Conservation (phyloP, 1,140 invertebrate genomes). For the Sycophaga agraensis region DNA sequence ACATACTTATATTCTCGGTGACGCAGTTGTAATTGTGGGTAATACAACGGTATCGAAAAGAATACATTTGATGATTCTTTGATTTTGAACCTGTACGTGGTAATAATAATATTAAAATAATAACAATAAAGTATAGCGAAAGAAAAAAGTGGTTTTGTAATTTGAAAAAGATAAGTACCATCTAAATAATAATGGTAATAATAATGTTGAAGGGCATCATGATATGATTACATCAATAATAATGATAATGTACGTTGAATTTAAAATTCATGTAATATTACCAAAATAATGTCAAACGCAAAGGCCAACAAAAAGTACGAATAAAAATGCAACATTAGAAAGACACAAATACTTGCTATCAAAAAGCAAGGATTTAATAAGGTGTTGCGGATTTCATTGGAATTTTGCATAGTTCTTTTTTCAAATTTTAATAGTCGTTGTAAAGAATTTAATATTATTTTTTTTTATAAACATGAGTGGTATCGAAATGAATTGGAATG, state of each 20-base stretch:
- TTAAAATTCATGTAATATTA: not conserved
- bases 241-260: conserved; percentile 15
- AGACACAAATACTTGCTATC: no score
- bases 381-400: no score
- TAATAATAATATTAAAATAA: conserved; percentile 30
- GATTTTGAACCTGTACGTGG: conserved; percentile 28
- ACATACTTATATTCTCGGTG: conserved; percentile 43
- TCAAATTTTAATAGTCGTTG: no score
- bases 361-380: no score
- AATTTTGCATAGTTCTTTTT: no score
- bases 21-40: conserved; percentile 47
- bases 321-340: not conserved
- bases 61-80: not conserved
- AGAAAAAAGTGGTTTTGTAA: conserved; percentile 12
- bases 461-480: no score
- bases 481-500: no score
- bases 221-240: conserved; percentile 28
- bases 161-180: not conserved
- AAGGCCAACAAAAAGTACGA: not conserved
- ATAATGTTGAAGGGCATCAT: conserved; percentile 19
- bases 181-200: conserved; percentile 29
- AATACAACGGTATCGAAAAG: conserved; percentile 29
- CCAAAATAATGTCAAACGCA: not conserved
- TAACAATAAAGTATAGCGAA: conserved; percentile 28
- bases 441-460: conserved; percentile 8